Percentiles rank a stretch among this genome's conserved stretches.
These are phyloP conservation scores for Palythoa heliodiscus DNA, from an alignment of 92 coral and sea anemone genomes.

Conservation along the genomic window DNA sequence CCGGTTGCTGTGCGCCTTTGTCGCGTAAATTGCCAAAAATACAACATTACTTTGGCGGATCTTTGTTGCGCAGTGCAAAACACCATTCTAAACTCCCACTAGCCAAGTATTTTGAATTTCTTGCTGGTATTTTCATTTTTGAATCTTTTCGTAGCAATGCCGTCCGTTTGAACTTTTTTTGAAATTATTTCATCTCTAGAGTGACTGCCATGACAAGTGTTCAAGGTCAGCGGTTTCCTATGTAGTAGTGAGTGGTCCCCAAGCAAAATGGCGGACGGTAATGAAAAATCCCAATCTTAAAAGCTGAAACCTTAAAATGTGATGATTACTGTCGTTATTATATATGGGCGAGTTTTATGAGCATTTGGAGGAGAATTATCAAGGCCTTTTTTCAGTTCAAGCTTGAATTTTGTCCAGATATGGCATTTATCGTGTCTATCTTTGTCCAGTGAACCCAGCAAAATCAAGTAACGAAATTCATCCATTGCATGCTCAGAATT, in stretches of 20 bases:
- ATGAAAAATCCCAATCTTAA: not conserved
- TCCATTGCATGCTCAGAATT: not conserved
- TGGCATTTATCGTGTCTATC: no score
- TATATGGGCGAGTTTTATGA: no score
- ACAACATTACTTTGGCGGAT: no score
- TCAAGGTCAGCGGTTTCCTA: constrained; percentile 31
- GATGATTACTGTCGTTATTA: not conserved
- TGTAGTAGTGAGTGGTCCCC: constrained; percentile 43
- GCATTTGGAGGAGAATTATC: no score
- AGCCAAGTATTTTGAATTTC: not conserved
- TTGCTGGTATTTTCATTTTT: not conserved
- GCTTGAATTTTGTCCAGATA: no score
- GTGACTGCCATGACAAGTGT: not conserved
- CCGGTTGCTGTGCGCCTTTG: not conserved
- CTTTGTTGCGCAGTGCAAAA: not conserved
- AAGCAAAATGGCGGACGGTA: constrained; percentile 61
- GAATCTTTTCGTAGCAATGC: not conserved
- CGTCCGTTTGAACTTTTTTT: not conserved
- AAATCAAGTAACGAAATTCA: not conserved
- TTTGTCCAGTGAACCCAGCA: no score
- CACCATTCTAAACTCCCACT: not conserved
- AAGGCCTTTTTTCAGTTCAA: no score
- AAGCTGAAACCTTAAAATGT: not conserved
- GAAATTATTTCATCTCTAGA: not conserved
- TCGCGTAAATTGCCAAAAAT: not conserved